phyloP scores from a whole-genome alignment of 2,888 invertebrate species.

The Phanerotoma sp. region DNA sequence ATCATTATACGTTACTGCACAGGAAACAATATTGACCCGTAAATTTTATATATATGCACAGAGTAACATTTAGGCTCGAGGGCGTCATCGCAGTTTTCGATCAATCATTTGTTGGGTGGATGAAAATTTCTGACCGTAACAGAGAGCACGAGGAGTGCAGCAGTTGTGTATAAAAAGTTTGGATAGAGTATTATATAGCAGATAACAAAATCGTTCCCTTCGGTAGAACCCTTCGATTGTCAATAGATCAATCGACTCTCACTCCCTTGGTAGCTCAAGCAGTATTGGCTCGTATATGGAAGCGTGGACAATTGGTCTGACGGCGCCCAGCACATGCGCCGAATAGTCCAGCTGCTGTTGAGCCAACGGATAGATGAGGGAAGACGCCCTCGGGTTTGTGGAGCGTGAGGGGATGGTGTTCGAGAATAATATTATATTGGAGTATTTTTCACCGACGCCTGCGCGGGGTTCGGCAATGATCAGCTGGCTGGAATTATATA shows the following conservation, averaged over 20 bases:
- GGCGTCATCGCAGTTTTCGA: no score
- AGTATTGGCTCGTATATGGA: not conserved
- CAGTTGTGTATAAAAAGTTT: no score
- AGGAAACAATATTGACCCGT: no score
- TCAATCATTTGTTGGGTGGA: no score
- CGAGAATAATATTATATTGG: slow-evolving; percentile 17
- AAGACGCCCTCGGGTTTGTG: not conserved
- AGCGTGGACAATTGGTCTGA: not conserved
- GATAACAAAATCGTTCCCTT: not conserved
- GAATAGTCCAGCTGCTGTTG: not conserved
- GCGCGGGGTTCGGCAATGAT: slow-evolving; percentile 53
- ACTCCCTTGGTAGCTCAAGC: not conserved
- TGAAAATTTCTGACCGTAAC: no score
- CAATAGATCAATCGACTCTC: not conserved
- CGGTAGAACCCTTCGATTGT: not conserved
- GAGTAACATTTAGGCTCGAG: no score
- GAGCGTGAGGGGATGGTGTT: not conserved
- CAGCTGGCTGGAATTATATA: slow-evolving; percentile 47
- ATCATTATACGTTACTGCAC: no score
- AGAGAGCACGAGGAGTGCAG: no score
- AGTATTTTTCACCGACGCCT: slow-evolving; percentile 42
- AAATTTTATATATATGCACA: no score
- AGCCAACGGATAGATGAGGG: not conserved
- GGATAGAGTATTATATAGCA: no score
- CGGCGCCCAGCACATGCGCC: slow-evolving; percentile 15